These are phyloP conservation scores for Oncopodura yosiiana DNA, from an alignment of 1,140 invertebrate genomes.

Conservation along the genomic window DNA sequence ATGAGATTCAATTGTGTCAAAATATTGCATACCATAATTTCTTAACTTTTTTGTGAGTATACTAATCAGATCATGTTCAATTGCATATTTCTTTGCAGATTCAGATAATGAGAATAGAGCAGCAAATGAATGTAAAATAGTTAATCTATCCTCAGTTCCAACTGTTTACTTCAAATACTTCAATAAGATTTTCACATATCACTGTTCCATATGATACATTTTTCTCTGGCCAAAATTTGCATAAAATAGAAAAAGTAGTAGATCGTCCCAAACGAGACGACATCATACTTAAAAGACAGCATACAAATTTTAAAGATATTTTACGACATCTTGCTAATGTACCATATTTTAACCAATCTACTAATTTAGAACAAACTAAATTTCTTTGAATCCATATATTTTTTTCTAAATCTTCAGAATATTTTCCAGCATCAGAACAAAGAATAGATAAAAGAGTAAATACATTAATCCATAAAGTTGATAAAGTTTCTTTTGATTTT, in stretches of 20 bases:
- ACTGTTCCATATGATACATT: slow-evolving; percentile 15
- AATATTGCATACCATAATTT: slow-evolving; percentile 17
- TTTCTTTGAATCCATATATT: slow-evolving; percentile 20
- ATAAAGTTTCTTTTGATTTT: not conserved
- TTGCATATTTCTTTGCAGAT: slow-evolving; percentile 17
- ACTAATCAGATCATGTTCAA: slow-evolving; percentile 7
- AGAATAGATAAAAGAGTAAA: slow-evolving; percentile 22
- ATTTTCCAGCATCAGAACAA: slow-evolving; percentile 18
- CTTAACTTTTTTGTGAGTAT: slow-evolving; percentile 8
- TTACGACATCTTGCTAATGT: slow-evolving; percentile 10
- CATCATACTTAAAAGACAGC: slow-evolving; percentile 15
- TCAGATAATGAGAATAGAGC: slow-evolving; percentile 13
- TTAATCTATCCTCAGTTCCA: slow-evolving; percentile 14
- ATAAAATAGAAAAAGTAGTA: not conserved
- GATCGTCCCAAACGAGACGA: slow-evolving; percentile 9
- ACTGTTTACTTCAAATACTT: slow-evolving; percentile 11
- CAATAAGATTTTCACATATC: slow-evolving; percentile 11
- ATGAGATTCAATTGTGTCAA: not conserved
- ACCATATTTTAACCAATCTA: slow-evolving; percentile 17
- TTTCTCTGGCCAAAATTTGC: slow-evolving; percentile 2
- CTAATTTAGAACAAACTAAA: slow-evolving; percentile 14
- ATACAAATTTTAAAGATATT: slow-evolving; percentile 11
- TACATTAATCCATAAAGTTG: slow-evolving; percentile 21
- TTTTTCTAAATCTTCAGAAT: slow-evolving; percentile 32
- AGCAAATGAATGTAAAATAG: slow-evolving; percentile 1